Base-by-base conservation (phyloP, 2,888 invertebrate species). In the Leuctra nigra region DNA sequence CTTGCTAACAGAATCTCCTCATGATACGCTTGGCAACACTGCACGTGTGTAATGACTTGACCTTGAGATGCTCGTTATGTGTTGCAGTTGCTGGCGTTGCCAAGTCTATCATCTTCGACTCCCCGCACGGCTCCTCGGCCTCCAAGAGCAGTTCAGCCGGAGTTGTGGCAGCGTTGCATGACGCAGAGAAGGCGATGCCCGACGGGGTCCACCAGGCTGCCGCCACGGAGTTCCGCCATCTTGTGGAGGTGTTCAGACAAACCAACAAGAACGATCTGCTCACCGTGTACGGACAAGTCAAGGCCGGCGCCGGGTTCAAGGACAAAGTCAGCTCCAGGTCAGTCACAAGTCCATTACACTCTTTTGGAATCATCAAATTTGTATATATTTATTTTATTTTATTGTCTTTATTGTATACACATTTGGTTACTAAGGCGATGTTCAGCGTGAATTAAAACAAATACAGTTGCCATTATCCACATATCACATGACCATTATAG, bases 251-350 rank as follows among this genome's bases (percentile, higher is more conserved):
- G 1, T 72, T 91, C 58, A 79, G 86, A 38, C 72, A 74, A 1
- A 79, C 84, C 24, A 82, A 73, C 66, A 83, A 84, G 60, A 81
- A 83, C 9, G 88, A 90, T 59, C 73, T 92, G 14, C 67, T 83
- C n/a, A 77, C 80, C 4, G 79, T 86, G 1, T 87, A 81, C 70
- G 76, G 78, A 57, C 81, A 82, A 66, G 77, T 84, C 13, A 81
- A 75, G 61, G 71, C 76, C 1, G 79, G 80, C 7, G 74, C 73
- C 2, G 72, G 73, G 25, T 74, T 77, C 41, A 66, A 55, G 56
- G 77, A 81, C 62, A 81, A 80, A 66, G 74, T 72, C 41, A 70
- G 77, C 14, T 81, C 81, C 48, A 82, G 78, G 77, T 79, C 70
- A 74, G 75, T 38, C 38, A 14, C n/a, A n/a, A n/a, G n/a, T n/a